Evolutionary conservation across 2,888 invertebrate genomes (phyloP).

Genomic region (Drosophila parthenogenetica): DNA sequence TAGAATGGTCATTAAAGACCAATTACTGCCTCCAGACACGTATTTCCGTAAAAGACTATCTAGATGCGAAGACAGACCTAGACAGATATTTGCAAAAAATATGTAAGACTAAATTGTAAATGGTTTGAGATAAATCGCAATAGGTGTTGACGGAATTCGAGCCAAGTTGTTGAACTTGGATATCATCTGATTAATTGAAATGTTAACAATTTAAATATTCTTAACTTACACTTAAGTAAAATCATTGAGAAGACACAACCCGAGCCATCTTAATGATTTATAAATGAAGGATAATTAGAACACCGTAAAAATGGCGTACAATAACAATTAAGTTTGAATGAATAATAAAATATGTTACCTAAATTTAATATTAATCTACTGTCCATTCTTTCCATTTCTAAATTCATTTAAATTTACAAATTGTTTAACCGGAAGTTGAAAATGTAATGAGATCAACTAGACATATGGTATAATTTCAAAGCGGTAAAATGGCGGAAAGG

Average conservation of each 20-base stretch:
- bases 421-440: conserved; percentile 9
- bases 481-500: conserved; percentile 49
- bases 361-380: no score
- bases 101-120: conserved; percentile 30
- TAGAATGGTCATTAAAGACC: conserved; percentile 55
- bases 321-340: no score
- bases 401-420: conserved; percentile 2
- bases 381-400: not conserved
- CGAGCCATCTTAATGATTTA: no score
- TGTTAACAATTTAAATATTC: not conserved
- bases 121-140: conserved; percentile 18
- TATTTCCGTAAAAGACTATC: conserved; percentile 49
- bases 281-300: no score
- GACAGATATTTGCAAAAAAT: conserved; percentile 25
- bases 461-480: conserved; percentile 11
- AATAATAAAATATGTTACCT: no score
- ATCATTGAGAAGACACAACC: no score
- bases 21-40: conserved; percentile 66
- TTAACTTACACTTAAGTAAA: no score
- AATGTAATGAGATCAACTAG: conserved; percentile 36
- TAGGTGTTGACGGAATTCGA: conserved; percentile 1
- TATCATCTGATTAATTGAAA: not conserved
- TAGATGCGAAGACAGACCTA: conserved; percentile 61
- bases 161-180: conserved; percentile 31
- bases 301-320: no score